Evolutionary conservation across 2,888 invertebrate species (phyloP).

Genomic region (Dolomedes plantarius): DNA sequence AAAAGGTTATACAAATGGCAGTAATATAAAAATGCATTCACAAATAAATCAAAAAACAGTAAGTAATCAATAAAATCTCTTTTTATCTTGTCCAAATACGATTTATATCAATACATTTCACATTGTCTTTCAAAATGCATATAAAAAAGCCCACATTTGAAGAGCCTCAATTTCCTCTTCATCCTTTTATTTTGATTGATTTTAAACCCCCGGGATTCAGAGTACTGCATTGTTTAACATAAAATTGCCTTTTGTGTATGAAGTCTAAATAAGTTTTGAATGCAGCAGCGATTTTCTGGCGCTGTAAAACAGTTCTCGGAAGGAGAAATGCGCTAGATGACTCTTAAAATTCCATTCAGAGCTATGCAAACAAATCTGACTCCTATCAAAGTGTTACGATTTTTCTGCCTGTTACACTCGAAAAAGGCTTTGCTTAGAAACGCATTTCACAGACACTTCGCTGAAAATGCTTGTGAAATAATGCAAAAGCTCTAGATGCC

Average conservation of each 20-base stretch:
- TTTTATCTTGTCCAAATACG: neutral
- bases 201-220: neutral
- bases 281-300: neutral
- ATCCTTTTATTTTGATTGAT: slow-evolving; percentile 1
- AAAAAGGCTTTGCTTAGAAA: too few relatives aligned
- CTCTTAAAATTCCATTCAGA: neutral
- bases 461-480: too few relatives aligned
- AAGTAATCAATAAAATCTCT: neutral
- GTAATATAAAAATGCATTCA: too few relatives aligned
- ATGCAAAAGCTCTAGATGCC: too few relatives aligned
- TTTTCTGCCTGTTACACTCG: too few relatives aligned
- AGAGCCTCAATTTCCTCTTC: slow-evolving; percentile 1
- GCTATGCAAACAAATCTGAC: neutral
- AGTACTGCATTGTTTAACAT: neutral
- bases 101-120: neutral
- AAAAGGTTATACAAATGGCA: too few relatives aligned
- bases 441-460: too few relatives aligned
- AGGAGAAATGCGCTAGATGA: neutral
- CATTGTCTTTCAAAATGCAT: neutral
- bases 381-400: too few relatives aligned
- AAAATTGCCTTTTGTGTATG: neutral
- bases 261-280: neutral
- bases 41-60: neutral
- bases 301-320: neutral
- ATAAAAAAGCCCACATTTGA: neutral